Conservation (phyloP, 2,113 vertebrate genomes). For the Eira barbara region DNA sequence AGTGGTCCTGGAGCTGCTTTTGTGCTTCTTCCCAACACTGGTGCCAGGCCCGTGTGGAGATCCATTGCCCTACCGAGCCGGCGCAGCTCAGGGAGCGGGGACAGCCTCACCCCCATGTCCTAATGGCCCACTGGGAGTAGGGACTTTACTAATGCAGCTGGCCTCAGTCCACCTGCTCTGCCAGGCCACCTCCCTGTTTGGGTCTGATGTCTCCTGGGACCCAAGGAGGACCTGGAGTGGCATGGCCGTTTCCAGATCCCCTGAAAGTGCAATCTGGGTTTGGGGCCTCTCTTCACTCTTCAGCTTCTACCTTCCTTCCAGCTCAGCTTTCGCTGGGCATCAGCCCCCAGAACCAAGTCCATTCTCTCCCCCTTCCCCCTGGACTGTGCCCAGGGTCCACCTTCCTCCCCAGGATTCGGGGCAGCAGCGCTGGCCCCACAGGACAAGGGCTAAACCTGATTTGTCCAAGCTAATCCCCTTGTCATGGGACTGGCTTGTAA, state of each 20-base stretch:
- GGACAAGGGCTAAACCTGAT: neutral
- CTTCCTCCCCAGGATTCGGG: neutral
- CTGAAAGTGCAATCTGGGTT: neutral
- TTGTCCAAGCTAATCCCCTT: neutral
- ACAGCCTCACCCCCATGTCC: neutral
- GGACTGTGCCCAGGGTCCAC: neutral
- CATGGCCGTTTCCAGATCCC: neutral
- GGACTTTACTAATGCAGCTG: neutral
- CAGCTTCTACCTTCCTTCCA: neutral
- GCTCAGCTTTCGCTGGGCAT: neutral
- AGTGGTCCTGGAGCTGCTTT: neutral
- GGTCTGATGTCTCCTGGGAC: neutral
- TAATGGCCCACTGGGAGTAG: neutral
- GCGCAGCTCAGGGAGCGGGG: neutral
- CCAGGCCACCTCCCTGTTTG: neutral
- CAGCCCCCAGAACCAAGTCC: neutral
- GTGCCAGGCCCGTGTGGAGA: neutral
- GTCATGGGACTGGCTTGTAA: neutral
- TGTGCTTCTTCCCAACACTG: neutral
- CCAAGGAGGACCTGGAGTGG: neutral
- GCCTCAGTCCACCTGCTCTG: neutral
- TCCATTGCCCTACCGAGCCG: neutral
- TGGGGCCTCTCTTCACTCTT: neutral
- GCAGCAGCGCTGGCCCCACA: neutral
- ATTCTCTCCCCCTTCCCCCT: neutral